Percentiles rank a stretch among this genome's conserved stretches.
phyloP scores from a whole-genome alignment of 2,888 invertebrate genomes.

The Caenorhabditis plicata region DNA sequence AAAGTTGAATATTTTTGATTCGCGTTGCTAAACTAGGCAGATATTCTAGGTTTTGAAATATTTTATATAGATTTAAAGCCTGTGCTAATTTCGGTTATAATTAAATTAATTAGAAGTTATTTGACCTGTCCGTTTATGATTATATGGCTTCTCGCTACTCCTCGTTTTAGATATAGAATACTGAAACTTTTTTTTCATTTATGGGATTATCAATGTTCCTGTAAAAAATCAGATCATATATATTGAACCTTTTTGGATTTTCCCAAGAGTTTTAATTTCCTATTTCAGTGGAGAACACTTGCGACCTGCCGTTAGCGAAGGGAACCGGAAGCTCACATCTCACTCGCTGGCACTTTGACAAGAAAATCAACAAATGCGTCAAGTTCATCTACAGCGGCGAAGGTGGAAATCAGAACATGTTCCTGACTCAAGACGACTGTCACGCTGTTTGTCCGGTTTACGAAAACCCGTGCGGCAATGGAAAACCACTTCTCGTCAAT shows the following conservation, averaged over 20 bases:
- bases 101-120: no score
- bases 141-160: no score
- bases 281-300: conserved; percentile 51
- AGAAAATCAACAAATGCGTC: conserved; percentile 44
- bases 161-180: no score
- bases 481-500: conserved; percentile 48
- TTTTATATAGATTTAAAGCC: no score
- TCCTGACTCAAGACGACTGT: conserved; percentile 61
- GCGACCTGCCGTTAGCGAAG: conserved; percentile 43
- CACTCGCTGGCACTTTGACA: conserved; percentile 48
- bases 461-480: conserved; percentile 58
- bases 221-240: no score
- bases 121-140: no score
- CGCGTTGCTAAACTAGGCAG: no score
- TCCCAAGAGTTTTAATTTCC: conserved; percentile 5
- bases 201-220: no score
- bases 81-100: no score
- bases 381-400: conserved; percentile 62
- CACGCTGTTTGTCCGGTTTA: conserved; percentile 55
- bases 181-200: no score
- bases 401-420: conserved; percentile 65
- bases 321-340: conserved; percentile 53
- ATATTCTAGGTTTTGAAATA: no score
- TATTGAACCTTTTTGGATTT: no score
- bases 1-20: conserved; percentile 19